Evolutionary conservation across 1,140 invertebrate species (phyloP), one percentile per base, ranked within the genome.

Genomic region (Calephelis nemesis): DNA sequence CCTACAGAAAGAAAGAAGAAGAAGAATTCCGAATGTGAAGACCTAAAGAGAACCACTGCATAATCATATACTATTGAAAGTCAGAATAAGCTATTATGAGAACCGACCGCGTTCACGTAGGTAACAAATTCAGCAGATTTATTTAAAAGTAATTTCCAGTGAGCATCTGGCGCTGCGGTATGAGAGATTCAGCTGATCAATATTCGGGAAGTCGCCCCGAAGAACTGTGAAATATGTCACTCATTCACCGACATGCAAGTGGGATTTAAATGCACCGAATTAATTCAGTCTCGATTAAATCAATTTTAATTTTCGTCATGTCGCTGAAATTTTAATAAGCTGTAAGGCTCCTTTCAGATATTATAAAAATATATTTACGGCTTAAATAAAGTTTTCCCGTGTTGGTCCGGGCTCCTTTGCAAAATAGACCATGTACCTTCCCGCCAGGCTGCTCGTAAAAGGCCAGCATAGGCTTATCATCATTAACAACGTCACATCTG

Each of bases 161-260:
- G 85, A 85, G 85, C 87, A 90, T 82, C 88, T 90, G 88, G 83
- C 79, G 69, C 68, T 85, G 80, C 83, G 84, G 82, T 84, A 82
- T 88, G 85, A 87, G 76, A 84, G 76, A 87, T 88, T 85, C 82
- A 68, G 73, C 83, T 89, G 83, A 90, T 89, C 88, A 87, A 91
- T 91, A 91, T 89, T 88, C 86, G 74, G 82, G 74, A 78, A 87
- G 81, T 85, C 77, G 76, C 77, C 58, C 58, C 78, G 81, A 86
- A 85, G 85, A 88, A 84, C 82, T 85, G 76, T 81, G 83, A 84
- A 88, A 89, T 89, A 87, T 88, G 79, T 82, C 84, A 87, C 81
- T 84, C 79, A 82, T 82, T 86, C 81, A 83, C 19, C 45, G 62
- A 66, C 66, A 63, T 64, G 62, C 49, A 63, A 60, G 58, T 54